phyloP scores from a whole-genome alignment of 2,113 vertebrate species.

The Acanthochromis polyacanthus region DNA sequence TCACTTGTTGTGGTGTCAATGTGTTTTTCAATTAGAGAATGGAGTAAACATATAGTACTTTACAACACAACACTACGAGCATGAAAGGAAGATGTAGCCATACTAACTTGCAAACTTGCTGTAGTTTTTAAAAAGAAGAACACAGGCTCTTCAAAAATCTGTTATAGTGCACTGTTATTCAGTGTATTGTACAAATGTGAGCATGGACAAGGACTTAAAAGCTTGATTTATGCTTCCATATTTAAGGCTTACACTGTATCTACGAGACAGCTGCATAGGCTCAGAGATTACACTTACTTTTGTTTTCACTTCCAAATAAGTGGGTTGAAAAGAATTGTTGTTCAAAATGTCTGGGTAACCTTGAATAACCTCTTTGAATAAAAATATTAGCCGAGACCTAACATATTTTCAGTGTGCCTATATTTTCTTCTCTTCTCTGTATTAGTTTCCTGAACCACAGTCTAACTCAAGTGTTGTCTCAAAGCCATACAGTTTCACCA shows the following conservation, averaged over 20 bases:
- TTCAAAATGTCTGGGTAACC: neutral
- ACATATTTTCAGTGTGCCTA: neutral
- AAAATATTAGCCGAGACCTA: neutral
- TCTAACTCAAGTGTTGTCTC: neutral
- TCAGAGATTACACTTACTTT: too few relatives aligned
- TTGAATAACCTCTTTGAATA: neutral
- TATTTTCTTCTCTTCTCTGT: neutral
- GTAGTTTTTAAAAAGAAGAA: neutral
- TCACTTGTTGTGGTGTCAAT: neutral
- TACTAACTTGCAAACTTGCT: neutral
- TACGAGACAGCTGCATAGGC: too few relatives aligned
- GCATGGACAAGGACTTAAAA: neutral
- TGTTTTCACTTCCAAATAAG: too few relatives aligned
- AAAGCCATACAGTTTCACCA: neutral
- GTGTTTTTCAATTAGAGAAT: constrained; percentile 2
- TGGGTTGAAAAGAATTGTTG: too few relatives aligned
- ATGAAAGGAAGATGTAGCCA: neutral
- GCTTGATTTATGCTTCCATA: neutral
- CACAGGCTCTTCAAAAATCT: neutral
- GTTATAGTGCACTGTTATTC: too few relatives aligned
- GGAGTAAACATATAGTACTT: neutral
- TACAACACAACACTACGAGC: neutral
- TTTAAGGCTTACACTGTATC: neutral
- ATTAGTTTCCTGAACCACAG: neutral
- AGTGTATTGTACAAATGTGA: too few relatives aligned